phyloP scores from a whole-genome alignment of 2,797 vertebrate genomes.

The Schizothorax lantsangensis region DNA sequence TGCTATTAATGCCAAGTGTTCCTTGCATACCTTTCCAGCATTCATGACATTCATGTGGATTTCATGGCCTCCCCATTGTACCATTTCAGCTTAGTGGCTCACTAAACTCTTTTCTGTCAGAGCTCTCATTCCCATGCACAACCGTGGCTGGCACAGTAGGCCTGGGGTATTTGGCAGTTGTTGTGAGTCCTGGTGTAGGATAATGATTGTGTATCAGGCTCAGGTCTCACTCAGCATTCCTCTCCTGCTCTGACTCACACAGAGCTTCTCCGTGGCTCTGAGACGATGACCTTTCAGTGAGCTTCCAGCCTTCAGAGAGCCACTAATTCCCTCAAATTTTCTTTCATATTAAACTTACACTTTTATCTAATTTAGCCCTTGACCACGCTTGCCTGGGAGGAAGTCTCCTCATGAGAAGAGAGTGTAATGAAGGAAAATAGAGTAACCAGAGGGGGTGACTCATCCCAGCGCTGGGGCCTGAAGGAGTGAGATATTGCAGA shows the following conservation, averaged over 20 bases:
- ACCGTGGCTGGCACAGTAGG: constrained; percentile 1
- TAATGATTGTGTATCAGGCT: constrained; percentile 46
- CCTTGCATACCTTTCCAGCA: not conserved
- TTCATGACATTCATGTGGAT: not conserved
- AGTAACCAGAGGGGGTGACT: constrained; percentile 35
- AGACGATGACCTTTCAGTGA: constrained; percentile 32
- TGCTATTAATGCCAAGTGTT: not conserved
- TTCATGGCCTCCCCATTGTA: not conserved
- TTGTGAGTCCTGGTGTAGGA: constrained; percentile 24
- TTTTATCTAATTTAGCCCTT: constrained; percentile 45
- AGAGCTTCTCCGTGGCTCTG: constrained; percentile 22
- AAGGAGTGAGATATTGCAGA: constrained; percentile 6
- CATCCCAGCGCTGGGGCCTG: constrained; percentile 6
- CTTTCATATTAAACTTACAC: constrained; percentile 5
- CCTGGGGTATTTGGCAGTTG: constrained; percentile 15
- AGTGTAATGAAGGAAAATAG: constrained; percentile 44
- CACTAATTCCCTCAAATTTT: constrained; percentile 50
- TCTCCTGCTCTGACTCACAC: constrained; percentile 44
- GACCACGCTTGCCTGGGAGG: constrained; percentile 34
- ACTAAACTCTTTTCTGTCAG: constrained; percentile 26
- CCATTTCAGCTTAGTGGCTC: constrained; percentile 4
- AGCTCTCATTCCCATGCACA: constrained; percentile 22
- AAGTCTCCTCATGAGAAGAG: constrained; percentile 41
- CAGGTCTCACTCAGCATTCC: constrained; percentile 41
- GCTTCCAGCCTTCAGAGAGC: constrained; percentile 30